Conservation (phyloP, 2,888 invertebrate genomes). For the Tetanocera ferruginea region DNA sequence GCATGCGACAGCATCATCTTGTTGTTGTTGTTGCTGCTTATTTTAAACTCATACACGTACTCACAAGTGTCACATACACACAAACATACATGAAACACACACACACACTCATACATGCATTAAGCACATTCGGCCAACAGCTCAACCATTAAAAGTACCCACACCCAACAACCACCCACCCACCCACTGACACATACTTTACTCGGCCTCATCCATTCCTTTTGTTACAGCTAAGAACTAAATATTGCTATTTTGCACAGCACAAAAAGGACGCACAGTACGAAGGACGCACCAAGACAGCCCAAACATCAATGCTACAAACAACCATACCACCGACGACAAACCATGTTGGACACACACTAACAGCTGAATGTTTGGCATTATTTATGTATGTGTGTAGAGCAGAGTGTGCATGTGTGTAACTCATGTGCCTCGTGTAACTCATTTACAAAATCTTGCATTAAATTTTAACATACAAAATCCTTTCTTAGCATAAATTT, state of each 20-base stretch:
- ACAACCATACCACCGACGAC: neutral
- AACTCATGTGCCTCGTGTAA: neutral
- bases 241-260: neutral
- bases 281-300: neutral
- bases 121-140: neutral
- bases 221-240: neutral
- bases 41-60: neutral
- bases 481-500: constrained; percentile 19
- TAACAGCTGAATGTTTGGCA: neutral
- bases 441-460: constrained; percentile 23
- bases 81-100: neutral
- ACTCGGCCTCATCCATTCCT: neutral
- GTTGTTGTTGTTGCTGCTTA: neutral
- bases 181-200: neutral
- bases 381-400: constrained; percentile 14
- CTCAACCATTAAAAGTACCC: neutral
- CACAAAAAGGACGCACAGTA: neutral
- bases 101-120: neutral
- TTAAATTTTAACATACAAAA: constrained; percentile 15
- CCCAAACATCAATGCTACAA: neutral
- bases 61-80: neutral
- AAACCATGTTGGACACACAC: neutral
- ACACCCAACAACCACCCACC: neutral
- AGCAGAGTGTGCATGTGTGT: neutral
- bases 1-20: constrained; percentile 13